These are phyloP conservation scores for Cloeon dipterum DNA, from an alignment of 2,888 invertebrate genomes.

Conservation along the genomic window DNA sequence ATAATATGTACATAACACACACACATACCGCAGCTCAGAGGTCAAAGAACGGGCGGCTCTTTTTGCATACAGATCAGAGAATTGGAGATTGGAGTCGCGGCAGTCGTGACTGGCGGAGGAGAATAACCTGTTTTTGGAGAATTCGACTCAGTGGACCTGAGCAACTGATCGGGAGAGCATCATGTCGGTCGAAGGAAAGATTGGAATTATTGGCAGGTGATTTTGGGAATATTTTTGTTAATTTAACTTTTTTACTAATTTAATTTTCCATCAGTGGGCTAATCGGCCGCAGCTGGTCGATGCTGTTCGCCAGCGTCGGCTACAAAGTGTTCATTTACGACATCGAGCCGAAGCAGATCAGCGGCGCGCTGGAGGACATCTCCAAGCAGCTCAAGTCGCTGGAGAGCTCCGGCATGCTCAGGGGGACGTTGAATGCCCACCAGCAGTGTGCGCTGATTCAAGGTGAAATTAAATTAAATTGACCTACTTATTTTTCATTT, in stretches of 20 bases:
- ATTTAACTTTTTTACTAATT: slow-evolving; percentile 1
- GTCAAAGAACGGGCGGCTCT: too few species aligned
- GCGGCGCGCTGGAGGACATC: slow-evolving; percentile 49
- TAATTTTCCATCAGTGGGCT: slow-evolving; percentile 53
- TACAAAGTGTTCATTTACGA: slow-evolving; percentile 77
- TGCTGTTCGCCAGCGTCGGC: slow-evolving; percentile 84
- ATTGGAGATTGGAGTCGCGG: too few species aligned
- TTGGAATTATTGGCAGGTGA: slow-evolving; percentile 55
- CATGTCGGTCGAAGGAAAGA: too few species aligned
- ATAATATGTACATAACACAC: too few species aligned
- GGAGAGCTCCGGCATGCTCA: slow-evolving; percentile 44
- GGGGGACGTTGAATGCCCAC: slow-evolving; percentile 47
- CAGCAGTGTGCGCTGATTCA: slow-evolving; percentile 57
- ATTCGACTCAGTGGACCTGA: too few species aligned
- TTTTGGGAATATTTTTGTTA: neutral
- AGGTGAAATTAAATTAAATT: slow-evolving; percentile 24
- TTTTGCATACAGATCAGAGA: too few species aligned
- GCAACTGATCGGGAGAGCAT: too few species aligned
- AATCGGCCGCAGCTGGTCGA: slow-evolving; percentile 91
- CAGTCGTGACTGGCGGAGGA: too few species aligned
- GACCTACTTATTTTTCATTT: neutral
- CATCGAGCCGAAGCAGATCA: slow-evolving; percentile 48
- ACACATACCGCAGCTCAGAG: too few species aligned
- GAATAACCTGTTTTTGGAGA: too few species aligned
- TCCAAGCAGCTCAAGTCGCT: slow-evolving; percentile 42